Percentiles rank a stretch among this genome's conserved stretches.
Evolutionary conservation across 2,888 invertebrate species (phyloP).

Genomic region (Myopa testacea): DNA sequence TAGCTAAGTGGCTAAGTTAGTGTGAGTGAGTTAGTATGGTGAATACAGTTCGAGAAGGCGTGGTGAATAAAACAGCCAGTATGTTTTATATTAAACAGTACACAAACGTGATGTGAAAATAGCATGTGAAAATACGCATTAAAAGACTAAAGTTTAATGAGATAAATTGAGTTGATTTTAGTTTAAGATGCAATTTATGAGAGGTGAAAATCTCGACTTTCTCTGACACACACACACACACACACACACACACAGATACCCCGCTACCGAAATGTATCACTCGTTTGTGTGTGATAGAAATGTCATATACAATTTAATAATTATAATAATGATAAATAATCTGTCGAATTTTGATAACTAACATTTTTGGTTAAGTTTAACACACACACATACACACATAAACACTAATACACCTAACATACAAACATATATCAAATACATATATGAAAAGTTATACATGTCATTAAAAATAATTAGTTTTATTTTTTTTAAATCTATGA

Average conservation of each 20-base stretch:
- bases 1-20: slow-evolving; percentile 23
- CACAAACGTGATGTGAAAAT: neutral
- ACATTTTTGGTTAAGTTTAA: neutral
- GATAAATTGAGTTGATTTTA: neutral
- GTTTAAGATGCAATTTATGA: neutral
- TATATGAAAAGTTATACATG: slow-evolving; percentile 34
- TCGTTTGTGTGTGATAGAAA: neutral
- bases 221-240: neutral
- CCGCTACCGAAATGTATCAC: neutral
- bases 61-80: slow-evolving; percentile 5
- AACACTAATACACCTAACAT: neutral
- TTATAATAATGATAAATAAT: neutral
- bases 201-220: slow-evolving; percentile 14
- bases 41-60: neutral
- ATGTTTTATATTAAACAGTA: neutral
- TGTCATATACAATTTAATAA: neutral
- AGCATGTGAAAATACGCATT: neutral
- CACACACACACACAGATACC: slow-evolving; percentile 26
- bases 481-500: neutral
- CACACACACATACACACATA: neutral
- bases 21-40: slow-evolving; percentile 16
- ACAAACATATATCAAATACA: slow-evolving; percentile 16
- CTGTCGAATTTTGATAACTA: too few relatives aligned
- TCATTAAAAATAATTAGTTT: slow-evolving; percentile 24
- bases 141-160: neutral